Evolutionary conservation across 2,888 invertebrate species (phyloP), one percentile per base, ranked within the genome.

Genomic region (Empis livida): DNA sequence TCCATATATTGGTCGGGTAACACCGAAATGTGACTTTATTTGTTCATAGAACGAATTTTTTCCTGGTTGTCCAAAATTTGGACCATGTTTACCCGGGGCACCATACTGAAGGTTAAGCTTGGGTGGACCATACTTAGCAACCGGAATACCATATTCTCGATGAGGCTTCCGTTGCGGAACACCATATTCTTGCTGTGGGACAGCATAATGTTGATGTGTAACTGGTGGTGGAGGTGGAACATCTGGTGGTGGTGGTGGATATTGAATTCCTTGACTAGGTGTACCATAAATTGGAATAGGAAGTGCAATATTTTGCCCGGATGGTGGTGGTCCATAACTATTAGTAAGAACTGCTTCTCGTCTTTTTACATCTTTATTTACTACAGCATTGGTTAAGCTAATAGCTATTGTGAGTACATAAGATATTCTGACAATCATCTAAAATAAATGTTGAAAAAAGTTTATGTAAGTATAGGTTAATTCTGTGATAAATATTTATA

Each of bases 211-310:
- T 48, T 54, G 64, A 59, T 57, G 67, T 37, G 64, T 64, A 10
- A 60, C 51, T 32, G 48, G 23, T 43, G 64, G 58, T 14, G 68
- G 64, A 35, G 72, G 70, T 32, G 69, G 70, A 40, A 70, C 61
- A 55, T 71, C 71, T 20, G 73, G 71, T 6, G 72, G 69, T 31
- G 72, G 73, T 43, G 63, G 64, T n/a, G 71, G 71, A 56, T 71
- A 71, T 42, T 70, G 67, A 5, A 63, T 42, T 8, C 40, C 59
- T 10, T 71, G 68, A 42, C 68, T 72, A 5, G 78, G 78, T 0
- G 73, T 74, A 46, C 78, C 78, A 58, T 79, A 79, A 0, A 79
- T 71, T 15, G 78, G 77, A 3, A 73, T 68, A 2, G 78, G 78
- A 13, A 71, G 64, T 48, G 74, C 75, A 64, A 70, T 59, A 67